Percentiles rank a stretch among this genome's conserved stretches.
Conservation (phyloP, 1,140 invertebrate species). For the Drosophila pseudoobscura region DNA sequence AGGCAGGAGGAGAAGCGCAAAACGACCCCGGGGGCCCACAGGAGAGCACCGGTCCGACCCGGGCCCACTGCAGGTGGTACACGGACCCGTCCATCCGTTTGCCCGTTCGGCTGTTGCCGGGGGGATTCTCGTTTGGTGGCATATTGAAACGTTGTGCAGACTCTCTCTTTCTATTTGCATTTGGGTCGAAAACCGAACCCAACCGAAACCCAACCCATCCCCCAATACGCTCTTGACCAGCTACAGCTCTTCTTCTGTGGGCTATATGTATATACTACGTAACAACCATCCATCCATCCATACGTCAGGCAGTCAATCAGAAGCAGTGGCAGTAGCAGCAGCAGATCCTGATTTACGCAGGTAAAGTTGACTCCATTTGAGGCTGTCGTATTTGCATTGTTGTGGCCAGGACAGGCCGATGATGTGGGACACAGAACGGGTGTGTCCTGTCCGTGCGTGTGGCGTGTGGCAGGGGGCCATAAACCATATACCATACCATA, state of each 20-base stretch:
- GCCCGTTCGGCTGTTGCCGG: no score
- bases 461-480: no score
- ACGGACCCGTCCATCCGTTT: neutral
- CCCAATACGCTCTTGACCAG: slow-evolving; percentile 52
- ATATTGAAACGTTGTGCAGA: slow-evolving; percentile 14
- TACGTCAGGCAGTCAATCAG: slow-evolving; percentile 71
- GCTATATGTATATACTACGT: no score
- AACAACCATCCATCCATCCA: slow-evolving; percentile 18
- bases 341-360: slow-evolving; percentile 78
- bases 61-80: neutral
- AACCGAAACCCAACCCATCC: slow-evolving; percentile 21
- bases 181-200: slow-evolving; percentile 14
- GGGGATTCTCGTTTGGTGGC: neutral
- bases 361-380: slow-evolving; percentile 54
- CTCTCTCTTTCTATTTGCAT: slow-evolving; percentile 57
- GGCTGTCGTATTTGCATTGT: slow-evolving; percentile 55
- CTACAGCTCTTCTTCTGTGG: no score
- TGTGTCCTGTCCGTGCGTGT: slow-evolving; percentile 3
- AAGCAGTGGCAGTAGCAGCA: slow-evolving; percentile 30
- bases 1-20: neutral
- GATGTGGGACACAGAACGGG: slow-evolving; percentile 20
- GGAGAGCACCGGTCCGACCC: neutral
- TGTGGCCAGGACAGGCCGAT: slow-evolving; percentile 56
- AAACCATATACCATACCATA: slow-evolving; percentile 18
- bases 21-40: neutral